phyloP scores from a whole-genome alignment of 2,797 vertebrate species.

The Neomorphus geoffroyi region DNA sequence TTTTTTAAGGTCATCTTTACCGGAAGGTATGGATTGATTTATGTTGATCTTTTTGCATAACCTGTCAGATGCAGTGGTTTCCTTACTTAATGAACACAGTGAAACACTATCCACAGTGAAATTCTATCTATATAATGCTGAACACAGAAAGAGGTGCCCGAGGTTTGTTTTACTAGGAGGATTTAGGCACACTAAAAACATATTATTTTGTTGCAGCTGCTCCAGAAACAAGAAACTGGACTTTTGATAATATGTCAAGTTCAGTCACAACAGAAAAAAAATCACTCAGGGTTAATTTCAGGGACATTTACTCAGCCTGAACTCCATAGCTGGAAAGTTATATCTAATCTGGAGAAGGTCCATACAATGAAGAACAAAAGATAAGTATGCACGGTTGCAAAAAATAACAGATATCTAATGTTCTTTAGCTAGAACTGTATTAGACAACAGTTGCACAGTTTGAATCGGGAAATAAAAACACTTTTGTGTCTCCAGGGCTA shows the following conservation, averaged over 20 bases:
- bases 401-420: not conserved
- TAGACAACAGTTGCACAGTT: not conserved
- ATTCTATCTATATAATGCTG: not conserved
- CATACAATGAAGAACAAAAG: not conserved
- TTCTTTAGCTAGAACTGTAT: not conserved
- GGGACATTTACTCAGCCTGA: not conserved
- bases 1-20: not conserved
- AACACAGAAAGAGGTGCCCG: not conserved
- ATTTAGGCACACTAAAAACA: not conserved
- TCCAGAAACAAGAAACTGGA: not conserved
- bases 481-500: not conserved
- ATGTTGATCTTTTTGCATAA: not conserved
- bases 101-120: not conserved
- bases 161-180: not conserved
- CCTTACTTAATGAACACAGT: not conserved
- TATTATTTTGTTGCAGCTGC: not conserved
- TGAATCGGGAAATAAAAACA: not conserved
- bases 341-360: not conserved
- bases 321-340: not conserved
- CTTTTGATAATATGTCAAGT: not conserved
- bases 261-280: not conserved
- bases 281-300: not conserved
- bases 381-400: not conserved
- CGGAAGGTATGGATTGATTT: not conserved
- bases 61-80: not conserved